These are phyloP conservation scores for Rotaria macrura DNA, from an alignment of 2,888 invertebrate genomes.

Conservation along the genomic window DNA sequence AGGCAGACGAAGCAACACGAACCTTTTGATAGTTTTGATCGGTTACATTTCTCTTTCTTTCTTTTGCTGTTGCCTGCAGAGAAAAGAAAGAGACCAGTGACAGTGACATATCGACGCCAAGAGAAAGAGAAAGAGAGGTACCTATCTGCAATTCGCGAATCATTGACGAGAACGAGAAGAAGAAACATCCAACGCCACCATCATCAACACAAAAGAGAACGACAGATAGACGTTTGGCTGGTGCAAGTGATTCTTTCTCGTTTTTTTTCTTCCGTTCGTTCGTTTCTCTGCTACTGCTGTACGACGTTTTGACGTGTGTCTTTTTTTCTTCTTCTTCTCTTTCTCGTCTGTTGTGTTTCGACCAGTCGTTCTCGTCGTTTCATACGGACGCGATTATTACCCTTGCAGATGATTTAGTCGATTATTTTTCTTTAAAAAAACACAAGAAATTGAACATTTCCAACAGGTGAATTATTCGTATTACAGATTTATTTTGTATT, in stretches of 20 bases:
- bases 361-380: background rate
- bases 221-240: constrained; percentile 12
- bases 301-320: constrained; percentile 12
- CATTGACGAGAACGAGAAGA: background rate
- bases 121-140: background rate
- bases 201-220: constrained; percentile 9
- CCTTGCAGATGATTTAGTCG: background rate
- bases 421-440: background rate
- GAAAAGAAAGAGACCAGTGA: background rate
- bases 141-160: constrained; percentile 3
- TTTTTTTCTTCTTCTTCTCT: background rate
- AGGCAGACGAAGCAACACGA: background rate
- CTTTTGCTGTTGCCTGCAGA: background rate
- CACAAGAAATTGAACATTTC: background rate
- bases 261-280: constrained; percentile 11
- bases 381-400: constrained; percentile 1
- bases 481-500: background rate
- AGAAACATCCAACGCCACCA: constrained; percentile 4
- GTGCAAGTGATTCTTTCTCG: constrained; percentile 11
- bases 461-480: background rate
- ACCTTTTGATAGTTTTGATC: constrained; percentile 3
- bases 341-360: background rate
- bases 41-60: constrained; percentile 11
- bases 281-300: background rate
- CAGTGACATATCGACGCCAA: constrained; percentile 12